Conservation (phyloP, 2,113 vertebrate species). For the Aldabrachelys gigantea region DNA sequence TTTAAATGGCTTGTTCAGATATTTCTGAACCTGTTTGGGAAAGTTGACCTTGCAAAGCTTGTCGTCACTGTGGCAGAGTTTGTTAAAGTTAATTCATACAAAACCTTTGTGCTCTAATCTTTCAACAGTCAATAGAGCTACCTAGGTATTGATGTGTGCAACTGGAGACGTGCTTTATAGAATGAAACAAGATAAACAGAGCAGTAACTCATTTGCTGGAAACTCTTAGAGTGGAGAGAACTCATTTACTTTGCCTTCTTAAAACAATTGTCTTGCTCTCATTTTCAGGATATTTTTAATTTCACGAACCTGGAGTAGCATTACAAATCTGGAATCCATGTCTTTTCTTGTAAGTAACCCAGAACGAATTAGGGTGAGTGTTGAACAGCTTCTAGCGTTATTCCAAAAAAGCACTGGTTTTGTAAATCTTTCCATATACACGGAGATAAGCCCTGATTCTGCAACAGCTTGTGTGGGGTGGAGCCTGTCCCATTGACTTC, state of each 20-base stretch:
- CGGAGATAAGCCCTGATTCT: neutral
- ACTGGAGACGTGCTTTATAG: neutral
- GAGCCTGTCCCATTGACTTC: neutral
- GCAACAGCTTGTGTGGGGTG: neutral
- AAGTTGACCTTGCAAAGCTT: neutral
- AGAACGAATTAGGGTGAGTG: constrained; percentile 85
- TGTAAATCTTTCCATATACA: neutral
- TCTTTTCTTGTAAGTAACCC: constrained; percentile 89
- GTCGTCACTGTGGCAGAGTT: neutral
- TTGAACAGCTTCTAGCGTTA: constrained; percentile 65
- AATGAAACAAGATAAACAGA: neutral
- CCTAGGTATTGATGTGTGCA: neutral
- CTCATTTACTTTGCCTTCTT: neutral
- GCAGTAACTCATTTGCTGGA: neutral
- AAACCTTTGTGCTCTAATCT: neutral
- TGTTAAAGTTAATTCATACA: neutral
- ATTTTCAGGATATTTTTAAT: constrained; percentile 60
- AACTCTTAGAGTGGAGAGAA: neutral
- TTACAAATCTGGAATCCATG: constrained; percentile 77
- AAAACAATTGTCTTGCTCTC: neutral
- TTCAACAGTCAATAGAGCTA: neutral
- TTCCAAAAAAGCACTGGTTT: constrained; percentile 38
- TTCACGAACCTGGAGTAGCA: constrained; percentile 57
- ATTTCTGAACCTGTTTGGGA: neutral
- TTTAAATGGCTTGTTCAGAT: neutral